Base-by-base conservation (phyloP, 2,113 vertebrate species). In the Indicator maculatus region DNA sequence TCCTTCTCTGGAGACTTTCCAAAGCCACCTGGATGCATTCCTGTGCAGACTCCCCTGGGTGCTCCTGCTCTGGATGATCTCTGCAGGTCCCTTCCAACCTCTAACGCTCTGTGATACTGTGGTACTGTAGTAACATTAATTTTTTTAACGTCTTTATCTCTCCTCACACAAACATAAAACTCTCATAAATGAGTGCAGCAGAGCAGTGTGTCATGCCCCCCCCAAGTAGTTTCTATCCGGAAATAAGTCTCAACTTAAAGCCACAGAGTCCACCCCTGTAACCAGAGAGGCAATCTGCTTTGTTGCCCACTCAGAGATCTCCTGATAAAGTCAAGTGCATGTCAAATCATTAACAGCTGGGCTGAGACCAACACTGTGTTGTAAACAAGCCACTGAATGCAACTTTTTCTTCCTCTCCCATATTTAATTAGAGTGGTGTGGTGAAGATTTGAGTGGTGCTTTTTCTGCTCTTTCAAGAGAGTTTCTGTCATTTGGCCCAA, bases 321-420 rank as follows among this genome's bases (percentile, higher is more conserved):
- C 27, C 21, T 72, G 63, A 65, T 39, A 36, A 63, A 47, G 28
- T 23, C 39, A 2, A 70, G 24, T 67, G 33, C 16, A 12, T 0
- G 4, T 50, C 21, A 75, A 69, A 21, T 33, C 11, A 23, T 45
- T 26, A 81, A 45, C 11, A 56, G 23, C 31, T 93, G 47, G 27
- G 3, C 30, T 77, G 60, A 66, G 64, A 77, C 21, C 56, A 67
- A 36, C 33, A 47, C 44, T 58, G 86, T 2, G 0, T 63, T 84
- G 26, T 71, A 45, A 83, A 52, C 10, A 76, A 8, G 36, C 36
- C 36, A 36, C 36, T 36, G 36, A 36, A 36, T 36, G 28, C 67
- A 93, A 74, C 27, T 41, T 92, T 89, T 89, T 90, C 41, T 92
- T 96, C 28, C 12, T 69, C 13, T 86, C 39, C 65, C n/a, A 3